Percentiles rank a stretch among this genome's conserved stretches.
phyloP scores from a whole-genome alignment of 2,797 vertebrate species.

The Simalia tracyae region DNA sequence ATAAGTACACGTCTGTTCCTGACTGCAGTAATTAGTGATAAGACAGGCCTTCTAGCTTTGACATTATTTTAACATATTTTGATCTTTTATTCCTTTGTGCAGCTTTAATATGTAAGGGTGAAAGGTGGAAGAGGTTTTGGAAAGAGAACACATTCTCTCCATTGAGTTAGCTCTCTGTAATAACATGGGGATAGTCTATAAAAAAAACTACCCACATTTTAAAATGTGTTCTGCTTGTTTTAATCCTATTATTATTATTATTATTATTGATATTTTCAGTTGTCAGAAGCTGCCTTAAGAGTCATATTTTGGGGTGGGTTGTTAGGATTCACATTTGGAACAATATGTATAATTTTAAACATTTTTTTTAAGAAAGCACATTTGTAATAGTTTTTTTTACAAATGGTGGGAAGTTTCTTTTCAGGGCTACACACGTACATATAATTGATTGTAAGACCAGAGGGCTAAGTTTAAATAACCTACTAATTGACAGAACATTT shows the following conservation, averaged over 20 bases:
- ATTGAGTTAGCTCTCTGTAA: neutral
- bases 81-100: neutral
- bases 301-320: neutral
- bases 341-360: neutral
- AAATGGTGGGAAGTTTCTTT: neutral
- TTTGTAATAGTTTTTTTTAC: neutral
- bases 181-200: neutral
- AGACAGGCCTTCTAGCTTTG: neutral
- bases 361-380: neutral
- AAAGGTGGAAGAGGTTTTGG: neutral
- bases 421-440: neutral
- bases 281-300: neutral
- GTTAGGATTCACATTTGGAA: neutral
- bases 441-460: neutral
- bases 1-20: neutral
- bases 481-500: neutral
- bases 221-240: neutral
- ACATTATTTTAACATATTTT: neutral
- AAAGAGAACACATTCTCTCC: neutral
- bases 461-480: conserved; percentile 2
- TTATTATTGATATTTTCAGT: neutral
- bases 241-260: neutral
- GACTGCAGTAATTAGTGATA: neutral
- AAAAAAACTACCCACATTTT: neutral
- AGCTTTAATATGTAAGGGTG: neutral